A percentile compares a stretch with the other conserved stretches of the same genome.
Evolutionary conservation across 1,140 invertebrate species (phyloP).

Genomic region (Neuroterus valhalla): DNA sequence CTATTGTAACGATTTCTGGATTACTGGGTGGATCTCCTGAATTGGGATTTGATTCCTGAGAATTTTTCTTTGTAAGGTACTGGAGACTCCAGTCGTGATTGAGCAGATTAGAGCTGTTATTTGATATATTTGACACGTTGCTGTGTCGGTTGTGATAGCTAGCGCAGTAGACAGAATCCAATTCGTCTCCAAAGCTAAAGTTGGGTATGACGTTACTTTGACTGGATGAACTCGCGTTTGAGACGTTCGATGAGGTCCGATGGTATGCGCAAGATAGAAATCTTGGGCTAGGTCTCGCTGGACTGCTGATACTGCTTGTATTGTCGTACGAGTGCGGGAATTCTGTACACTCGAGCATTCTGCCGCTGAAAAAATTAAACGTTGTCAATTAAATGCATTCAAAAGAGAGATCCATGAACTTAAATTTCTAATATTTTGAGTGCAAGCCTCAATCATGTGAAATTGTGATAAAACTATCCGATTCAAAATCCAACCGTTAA

Average conservation of each 20-base stretch:
- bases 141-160: slow-evolving; percentile 45
- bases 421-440: too few species aligned
- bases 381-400: slow-evolving; percentile 32
- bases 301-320: slow-evolving; percentile 74
- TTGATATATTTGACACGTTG: slow-evolving; percentile 56
- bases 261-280: slow-evolving; percentile 76
- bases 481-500: too few species aligned
- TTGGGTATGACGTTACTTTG: slow-evolving; percentile 77
- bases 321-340: slow-evolving; percentile 79
- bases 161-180: slow-evolving; percentile 72
- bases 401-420: background rate
- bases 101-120: slow-evolving; percentile 52
- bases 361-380: slow-evolving; percentile 61
- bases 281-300: slow-evolving; percentile 73
- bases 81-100: slow-evolving; percentile 72
- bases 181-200: slow-evolving; percentile 81
- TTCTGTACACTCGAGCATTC: slow-evolving; percentile 69
- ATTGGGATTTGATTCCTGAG: slow-evolving; percentile 72
- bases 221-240: slow-evolving; percentile 79
- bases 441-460: too few species aligned
- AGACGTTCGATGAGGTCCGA: slow-evolving; percentile 83
- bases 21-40: slow-evolving; percentile 83
- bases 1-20: slow-evolving; percentile 79
- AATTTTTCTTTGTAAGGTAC: slow-evolving; percentile 77
- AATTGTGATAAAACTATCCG: too few species aligned